A percentile compares a stretch with the other conserved stretches of the same genome.
These are phyloP conservation scores for Accipiter cooperii DNA, from an alignment of 2,113 vertebrate genomes.

Conservation along the genomic window DNA sequence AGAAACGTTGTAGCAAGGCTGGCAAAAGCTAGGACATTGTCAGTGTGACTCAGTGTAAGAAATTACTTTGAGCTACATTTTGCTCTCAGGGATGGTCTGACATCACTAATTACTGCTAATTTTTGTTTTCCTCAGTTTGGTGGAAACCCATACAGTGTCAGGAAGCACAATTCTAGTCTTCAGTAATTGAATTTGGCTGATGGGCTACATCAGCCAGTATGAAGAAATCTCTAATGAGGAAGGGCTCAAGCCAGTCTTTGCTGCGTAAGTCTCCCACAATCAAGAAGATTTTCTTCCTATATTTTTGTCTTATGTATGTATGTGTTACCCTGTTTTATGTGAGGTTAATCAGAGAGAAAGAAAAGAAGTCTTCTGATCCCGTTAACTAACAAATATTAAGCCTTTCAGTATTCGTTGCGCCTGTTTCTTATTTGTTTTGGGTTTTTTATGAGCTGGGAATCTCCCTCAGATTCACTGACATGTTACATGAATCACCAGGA, in stretches of 20 bases:
- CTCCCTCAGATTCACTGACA: not conserved
- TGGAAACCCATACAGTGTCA: not conserved
- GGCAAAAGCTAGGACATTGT: not conserved
- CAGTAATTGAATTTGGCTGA: not conserved
- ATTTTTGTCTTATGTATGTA: not conserved
- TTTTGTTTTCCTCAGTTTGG: not conserved
- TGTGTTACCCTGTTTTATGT: not conserved
- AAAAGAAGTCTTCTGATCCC: not conserved
- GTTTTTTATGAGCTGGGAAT: not conserved
- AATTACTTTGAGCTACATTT: not conserved
- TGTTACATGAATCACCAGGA: conserved; percentile 5
- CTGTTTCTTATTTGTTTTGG: not conserved
- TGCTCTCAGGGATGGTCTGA: not conserved
- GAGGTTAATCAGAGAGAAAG: not conserved
- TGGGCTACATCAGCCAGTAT: not conserved
- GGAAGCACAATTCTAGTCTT: not conserved
- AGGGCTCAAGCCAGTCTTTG: not conserved
- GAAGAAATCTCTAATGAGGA: not conserved
- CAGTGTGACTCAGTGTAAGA: not conserved
- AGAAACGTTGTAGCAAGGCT: rapidly evolving
- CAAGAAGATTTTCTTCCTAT: not conserved
- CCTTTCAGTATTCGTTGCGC: not conserved
- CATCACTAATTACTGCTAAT: not conserved
- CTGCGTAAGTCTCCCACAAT: not conserved
- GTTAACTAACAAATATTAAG: not conserved